Evolutionary conservation across 1,140 invertebrate genomes (phyloP).

Genomic region (Brachionus paranguensis): DNA sequence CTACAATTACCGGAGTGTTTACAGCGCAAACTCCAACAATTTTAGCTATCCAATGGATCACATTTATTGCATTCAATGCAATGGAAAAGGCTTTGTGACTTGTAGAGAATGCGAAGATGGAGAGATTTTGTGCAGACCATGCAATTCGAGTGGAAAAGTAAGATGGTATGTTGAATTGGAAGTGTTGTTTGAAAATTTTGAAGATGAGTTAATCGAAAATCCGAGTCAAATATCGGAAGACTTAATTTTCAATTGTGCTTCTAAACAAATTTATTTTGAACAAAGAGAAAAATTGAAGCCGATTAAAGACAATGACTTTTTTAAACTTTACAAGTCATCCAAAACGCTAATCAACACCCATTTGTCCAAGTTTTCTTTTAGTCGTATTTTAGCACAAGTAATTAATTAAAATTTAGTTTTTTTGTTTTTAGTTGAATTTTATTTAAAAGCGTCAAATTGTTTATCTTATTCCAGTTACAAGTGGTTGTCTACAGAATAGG

Average conservation of each 20-base stretch:
- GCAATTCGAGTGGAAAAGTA: constrained; percentile 3
- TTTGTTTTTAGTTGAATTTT: not conserved
- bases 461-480: constrained; percentile 8
- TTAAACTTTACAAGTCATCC: not conserved
- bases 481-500: not conserved
- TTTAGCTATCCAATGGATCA: not conserved
- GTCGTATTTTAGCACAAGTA: constrained; percentile 3
- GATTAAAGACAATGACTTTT: constrained; percentile 6
- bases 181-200: not conserved
- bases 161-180: constrained; percentile 18
- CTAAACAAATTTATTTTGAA: not conserved
- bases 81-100: not conserved
- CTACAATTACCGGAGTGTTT: not conserved
- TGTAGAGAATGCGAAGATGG: constrained; percentile 8
- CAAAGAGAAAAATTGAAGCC: constrained; percentile 7
- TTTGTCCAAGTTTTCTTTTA: constrained; percentile 8
- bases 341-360: not conserved
- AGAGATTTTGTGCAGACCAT: not conserved
- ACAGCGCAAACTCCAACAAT: not conserved
- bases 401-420: not conserved
- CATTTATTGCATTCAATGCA: constrained; percentile 29
- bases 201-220: not conserved
- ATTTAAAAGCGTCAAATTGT: not conserved
- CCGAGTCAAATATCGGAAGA: not conserved
- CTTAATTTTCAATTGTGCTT: not conserved